These are phyloP conservation scores for Drosophila paranaensis DNA, from an alignment of 2,888 invertebrate genomes.

Conservation along the genomic window DNA sequence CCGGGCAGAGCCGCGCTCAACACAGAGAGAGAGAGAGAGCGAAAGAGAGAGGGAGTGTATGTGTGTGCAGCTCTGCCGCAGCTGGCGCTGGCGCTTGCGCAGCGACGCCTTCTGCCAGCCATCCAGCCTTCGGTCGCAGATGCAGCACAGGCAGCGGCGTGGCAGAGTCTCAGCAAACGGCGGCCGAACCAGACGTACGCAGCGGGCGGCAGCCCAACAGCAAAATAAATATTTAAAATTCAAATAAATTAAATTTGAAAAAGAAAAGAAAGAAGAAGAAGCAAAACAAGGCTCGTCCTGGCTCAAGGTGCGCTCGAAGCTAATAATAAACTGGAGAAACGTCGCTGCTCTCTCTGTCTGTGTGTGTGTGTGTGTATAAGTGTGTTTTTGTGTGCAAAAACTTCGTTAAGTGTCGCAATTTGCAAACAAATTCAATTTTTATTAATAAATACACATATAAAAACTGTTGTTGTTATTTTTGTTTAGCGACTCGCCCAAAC, in stretches of 20 bases:
- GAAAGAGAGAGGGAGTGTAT: not conserved
- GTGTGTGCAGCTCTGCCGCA: constrained; percentile 22
- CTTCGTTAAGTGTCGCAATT: constrained; percentile 67
- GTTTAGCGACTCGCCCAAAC: constrained; percentile 42
- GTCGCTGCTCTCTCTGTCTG: too few relatives aligned
- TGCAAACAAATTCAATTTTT: constrained; percentile 59
- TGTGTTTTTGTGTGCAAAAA: constrained; percentile 14
- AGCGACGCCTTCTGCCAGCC: constrained; percentile 17
- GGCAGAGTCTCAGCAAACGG: constrained; percentile 76
- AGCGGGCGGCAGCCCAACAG: constrained; percentile 37
- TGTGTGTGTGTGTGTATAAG: not conserved
- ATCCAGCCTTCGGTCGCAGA: constrained; percentile 29
- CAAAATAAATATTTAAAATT: not conserved
- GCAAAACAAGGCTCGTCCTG: constrained; percentile 19
- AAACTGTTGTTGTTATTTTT: constrained; percentile 28
- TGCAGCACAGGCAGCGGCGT: constrained; percentile 30
- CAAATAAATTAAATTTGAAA: constrained; percentile 1
- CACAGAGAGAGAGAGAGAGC: constrained; percentile 12
- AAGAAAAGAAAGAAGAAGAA: not conserved
- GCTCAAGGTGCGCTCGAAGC: constrained; percentile 53
- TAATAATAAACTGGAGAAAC: constrained; percentile 27
- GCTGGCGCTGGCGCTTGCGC: constrained; percentile 53
- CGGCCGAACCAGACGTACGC: constrained; percentile 69
- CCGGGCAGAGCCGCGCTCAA: constrained; percentile 70
- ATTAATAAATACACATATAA: constrained; percentile 42